Percentiles rank a stretch among this genome's conserved stretches.
phyloP scores from a whole-genome alignment of 2,888 invertebrate species.

The Acronicta alni region DNA sequence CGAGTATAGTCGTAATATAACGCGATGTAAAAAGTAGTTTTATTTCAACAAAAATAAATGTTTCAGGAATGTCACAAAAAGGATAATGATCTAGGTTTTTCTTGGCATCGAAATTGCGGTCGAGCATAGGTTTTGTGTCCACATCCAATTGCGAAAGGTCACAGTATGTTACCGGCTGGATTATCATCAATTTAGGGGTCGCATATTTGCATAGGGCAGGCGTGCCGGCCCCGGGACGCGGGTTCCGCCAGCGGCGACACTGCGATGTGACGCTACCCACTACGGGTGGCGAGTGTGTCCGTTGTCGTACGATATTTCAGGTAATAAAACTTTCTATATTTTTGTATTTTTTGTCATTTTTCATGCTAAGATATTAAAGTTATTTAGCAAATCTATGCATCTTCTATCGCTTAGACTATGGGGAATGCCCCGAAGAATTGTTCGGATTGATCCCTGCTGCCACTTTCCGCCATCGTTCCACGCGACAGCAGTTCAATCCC shows the following conservation, averaged over 20 bases:
- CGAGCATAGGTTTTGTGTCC: conserved; percentile 22
- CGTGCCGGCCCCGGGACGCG: conserved; percentile 71
- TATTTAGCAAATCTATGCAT: too few relatives aligned
- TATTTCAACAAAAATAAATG: too few relatives aligned
- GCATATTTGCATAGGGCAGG: conserved; percentile 85
- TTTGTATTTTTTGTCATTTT: too few relatives aligned
- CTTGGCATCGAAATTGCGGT: conserved; percentile 11
- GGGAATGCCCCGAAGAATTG: too few relatives aligned
- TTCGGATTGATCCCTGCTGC: too few relatives aligned
- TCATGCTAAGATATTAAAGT: too few relatives aligned
- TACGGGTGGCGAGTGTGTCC: conserved; percentile 65
- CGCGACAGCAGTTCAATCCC: too few relatives aligned
- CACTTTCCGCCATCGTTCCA: too few relatives aligned
- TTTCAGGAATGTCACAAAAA: conserved; percentile 1
- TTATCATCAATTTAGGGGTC: conserved; percentile 76
- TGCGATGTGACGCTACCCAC: conserved; percentile 72
- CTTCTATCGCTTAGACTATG: too few relatives aligned
- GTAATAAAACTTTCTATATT: neutral
- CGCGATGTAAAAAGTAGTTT: too few relatives aligned
- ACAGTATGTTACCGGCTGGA: conserved; percentile 61
- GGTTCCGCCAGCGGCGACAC: conserved; percentile 66
- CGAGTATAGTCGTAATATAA: too few relatives aligned
- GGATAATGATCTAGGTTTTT: neutral
- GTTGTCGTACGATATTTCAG: conserved; percentile 50
- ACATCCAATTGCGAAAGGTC: conserved; percentile 49